Evolutionary conservation across 2,797 vertebrate genomes (phyloP).

Genomic region (Phrynocephalus guinanensis): DNA sequence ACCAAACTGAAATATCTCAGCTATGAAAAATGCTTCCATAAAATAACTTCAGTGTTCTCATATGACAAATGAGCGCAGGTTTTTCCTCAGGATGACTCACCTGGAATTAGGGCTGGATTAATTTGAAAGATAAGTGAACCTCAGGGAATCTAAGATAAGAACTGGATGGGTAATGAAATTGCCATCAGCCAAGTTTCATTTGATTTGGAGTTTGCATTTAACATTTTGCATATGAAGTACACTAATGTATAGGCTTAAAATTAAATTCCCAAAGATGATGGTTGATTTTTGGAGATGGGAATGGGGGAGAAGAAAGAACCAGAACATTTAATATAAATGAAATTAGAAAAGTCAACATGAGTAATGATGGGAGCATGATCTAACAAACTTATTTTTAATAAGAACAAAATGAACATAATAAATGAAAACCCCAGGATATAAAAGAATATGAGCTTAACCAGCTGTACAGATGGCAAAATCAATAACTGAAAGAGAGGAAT

Average conservation of each 20-base stretch:
- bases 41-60: not conserved
- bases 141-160: conserved; percentile 28
- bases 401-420: conserved; percentile 19
- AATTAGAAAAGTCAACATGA: conserved; percentile 29
- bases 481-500: conserved; percentile 19
- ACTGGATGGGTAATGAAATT: conserved; percentile 35
- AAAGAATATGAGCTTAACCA: not conserved
- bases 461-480: conserved; percentile 8
- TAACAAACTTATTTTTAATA: conserved; percentile 17
- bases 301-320: not conserved
- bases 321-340: conserved; percentile 8
- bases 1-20: not conserved
- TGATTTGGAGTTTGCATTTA: conserved; percentile 34
- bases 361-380: conserved; percentile 28
- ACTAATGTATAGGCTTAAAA: conserved; percentile 26
- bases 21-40: not conserved
- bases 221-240: conserved; percentile 32
- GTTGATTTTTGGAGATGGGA: not conserved
- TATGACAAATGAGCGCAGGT: conserved; percentile 17
- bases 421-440: conserved; percentile 18
- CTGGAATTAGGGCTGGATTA: conserved; percentile 27
- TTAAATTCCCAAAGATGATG: conserved; percentile 17
- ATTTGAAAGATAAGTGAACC: conserved; percentile 33
- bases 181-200: conserved; percentile 31
- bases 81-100: conserved; percentile 18